Evolutionary conservation across 1,140 invertebrate species (phyloP), one percentile per base, ranked within the genome.

Genomic region (Caenorhabditis inopinata): DNA sequence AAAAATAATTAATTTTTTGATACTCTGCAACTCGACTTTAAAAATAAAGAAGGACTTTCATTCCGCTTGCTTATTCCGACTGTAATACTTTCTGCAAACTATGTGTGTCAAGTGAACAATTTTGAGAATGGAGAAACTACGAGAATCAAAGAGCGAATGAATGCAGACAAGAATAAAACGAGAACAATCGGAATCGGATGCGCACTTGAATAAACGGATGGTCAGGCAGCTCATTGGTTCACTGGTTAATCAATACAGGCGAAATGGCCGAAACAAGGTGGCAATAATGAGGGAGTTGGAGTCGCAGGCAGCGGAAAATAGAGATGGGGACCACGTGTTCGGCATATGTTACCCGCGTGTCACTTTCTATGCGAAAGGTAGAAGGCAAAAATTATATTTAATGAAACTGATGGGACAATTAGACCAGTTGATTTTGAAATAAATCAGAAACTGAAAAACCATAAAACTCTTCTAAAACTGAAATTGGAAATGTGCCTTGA

Each of bases 31-130:
- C n/a, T n/a, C n/a, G n/a, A n/a, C n/a, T n/a, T n/a, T n/a, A n/a
- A n/a, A n/a, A n/a, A n/a, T n/a, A n/a, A n/a, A n/a, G n/a, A n/a
- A n/a, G n/a, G n/a, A n/a, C n/a, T n/a, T n/a, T n/a, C n/a, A n/a
- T n/a, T n/a, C n/a, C n/a, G n/a, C n/a, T n/a, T n/a, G n/a, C n/a
- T n/a, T 38, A 68, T 38, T 68, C 32, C 21, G 11, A 68, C 58
- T 21, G 38, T 68, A 68, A 68, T 38, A 68, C 58, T 18, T 68
- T 38, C 1, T 21, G 58, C 58, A 68, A 68, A 38, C 58, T 35
- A 68, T 68, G 58, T 68, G 21, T 68, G 58, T 68, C 58, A 68
- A 68, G 58, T 68, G 58, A 68, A 32, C 35, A 68, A n/a, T n/a
- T n/a, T n/a, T n/a, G 27, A 1, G 32, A 68, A 68, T 42, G 14